Conservation (phyloP, 2,888 invertebrate genomes). For the Myopa tessellatipennis region DNA sequence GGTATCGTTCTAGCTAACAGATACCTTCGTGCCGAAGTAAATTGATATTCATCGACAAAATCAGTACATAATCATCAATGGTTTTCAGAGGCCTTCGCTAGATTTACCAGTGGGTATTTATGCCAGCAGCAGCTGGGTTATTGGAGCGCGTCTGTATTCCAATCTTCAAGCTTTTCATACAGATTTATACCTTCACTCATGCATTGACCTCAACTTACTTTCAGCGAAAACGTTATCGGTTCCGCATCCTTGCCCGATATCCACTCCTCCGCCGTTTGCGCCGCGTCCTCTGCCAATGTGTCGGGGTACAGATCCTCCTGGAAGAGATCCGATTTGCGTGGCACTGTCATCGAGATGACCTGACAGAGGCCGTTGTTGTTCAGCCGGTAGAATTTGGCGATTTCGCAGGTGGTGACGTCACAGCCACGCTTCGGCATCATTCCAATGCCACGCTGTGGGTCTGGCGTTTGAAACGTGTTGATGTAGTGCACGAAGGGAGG, state of each 20-base stretch:
- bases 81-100: too few species aligned
- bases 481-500: conserved; percentile 96
- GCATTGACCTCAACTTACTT: conserved; percentile 73
- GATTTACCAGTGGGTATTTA: neutral
- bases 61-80: too few species aligned
- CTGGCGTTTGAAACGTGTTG: conserved; percentile 97
- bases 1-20: too few species aligned
- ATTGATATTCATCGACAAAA: too few species aligned
- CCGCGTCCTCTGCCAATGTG: conserved; percentile 90
- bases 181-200: conserved; percentile 6
- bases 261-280: conserved; percentile 93
- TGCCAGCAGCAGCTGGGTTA: conserved; percentile 6
- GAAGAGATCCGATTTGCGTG: conserved; percentile 95
- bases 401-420: conserved; percentile 94
- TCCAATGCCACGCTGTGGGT: conserved; percentile 96
- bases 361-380: conserved; percentile 95
- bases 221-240: conserved; percentile 90
- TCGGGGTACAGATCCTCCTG: conserved; percentile 98
- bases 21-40: too few species aligned
- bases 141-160: conserved; percentile 57
- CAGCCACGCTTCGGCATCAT: conserved; percentile 98
- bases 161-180: conserved; percentile 44
- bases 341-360: conserved; percentile 94
- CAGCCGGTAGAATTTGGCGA: conserved; percentile 93
- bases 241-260: conserved; percentile 88